These are phyloP conservation scores for Papilio aristodemus DNA, from an alignment of 1,140 invertebrate species.

Conservation along the genomic window DNA sequence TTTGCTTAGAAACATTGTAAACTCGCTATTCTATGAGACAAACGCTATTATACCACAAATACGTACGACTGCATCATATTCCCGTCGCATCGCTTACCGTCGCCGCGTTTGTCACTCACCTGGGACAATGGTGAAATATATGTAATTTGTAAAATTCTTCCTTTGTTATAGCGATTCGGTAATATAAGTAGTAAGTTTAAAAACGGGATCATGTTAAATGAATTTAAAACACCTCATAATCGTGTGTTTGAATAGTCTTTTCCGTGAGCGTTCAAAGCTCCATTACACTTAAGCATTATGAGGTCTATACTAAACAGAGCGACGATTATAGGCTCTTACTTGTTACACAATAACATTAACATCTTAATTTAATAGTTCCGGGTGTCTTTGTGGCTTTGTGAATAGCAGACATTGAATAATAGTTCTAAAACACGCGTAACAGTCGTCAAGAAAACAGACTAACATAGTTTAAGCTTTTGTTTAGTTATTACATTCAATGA, in stretches of 20 bases:
- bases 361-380: slow-evolving; percentile 21
- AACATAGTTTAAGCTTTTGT: neutral
- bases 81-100: too few relatives aligned
- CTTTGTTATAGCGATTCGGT: too few relatives aligned
- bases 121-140: too few relatives aligned
- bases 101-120: too few relatives aligned
- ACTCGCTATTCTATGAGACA: too few relatives aligned
- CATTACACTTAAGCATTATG: neutral
- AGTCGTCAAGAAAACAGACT: neutral
- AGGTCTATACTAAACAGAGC: neutral
- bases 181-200: too few relatives aligned
- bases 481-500: neutral
- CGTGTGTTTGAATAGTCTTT: neutral
- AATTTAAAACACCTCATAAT: neutral
- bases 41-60: too few relatives aligned
- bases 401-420: slow-evolving; percentile 21
- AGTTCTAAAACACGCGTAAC: neutral
- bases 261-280: neutral
- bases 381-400: slow-evolving; percentile 15
- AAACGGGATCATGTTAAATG: neutral
- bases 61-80: too few relatives aligned
- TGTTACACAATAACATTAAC: slow-evolving; percentile 16
- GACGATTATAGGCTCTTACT: slow-evolving; percentile 4
- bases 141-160: too few relatives aligned
- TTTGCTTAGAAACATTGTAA: neutral